These are phyloP conservation scores for Passer montanus DNA, from an alignment of 2,113 vertebrate species.

Conservation along the genomic window DNA sequence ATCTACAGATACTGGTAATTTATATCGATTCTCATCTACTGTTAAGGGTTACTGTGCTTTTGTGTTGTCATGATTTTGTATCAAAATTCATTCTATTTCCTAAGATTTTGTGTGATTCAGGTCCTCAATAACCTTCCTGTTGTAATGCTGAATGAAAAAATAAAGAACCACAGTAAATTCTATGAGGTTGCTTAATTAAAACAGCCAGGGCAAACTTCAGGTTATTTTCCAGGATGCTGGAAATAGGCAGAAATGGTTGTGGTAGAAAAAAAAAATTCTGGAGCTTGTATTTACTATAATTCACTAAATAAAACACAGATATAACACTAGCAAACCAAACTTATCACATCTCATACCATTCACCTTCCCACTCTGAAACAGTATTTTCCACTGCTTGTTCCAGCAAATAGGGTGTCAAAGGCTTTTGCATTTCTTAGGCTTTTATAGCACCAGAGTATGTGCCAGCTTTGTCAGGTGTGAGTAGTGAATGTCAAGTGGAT, in stretches of 20 bases:
- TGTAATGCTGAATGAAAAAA: background rate
- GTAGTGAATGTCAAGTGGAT: conserved; percentile 11
- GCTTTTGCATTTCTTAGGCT: background rate
- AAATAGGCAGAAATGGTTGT: background rate
- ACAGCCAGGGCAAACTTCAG: background rate
- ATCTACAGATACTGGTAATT: background rate
- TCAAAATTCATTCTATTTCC: background rate
- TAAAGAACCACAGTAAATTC: background rate
- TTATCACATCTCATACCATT: background rate
- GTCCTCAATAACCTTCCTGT: background rate
- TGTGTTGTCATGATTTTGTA: background rate
- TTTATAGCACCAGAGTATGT: conserved; percentile 14
- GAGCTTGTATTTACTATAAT: background rate
- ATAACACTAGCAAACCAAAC: background rate
- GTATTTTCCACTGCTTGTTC: conserved; percentile 12
- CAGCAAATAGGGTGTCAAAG: background rate
- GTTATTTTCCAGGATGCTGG: background rate
- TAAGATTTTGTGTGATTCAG: background rate
- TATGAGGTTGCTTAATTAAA: background rate
- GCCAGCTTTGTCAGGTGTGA: conserved; percentile 21
- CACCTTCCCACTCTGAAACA: background rate
- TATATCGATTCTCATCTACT: background rate
- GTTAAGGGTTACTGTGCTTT: background rate
- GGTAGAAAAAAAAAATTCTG: background rate
- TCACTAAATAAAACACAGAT: background rate